These are phyloP conservation scores for Danio rerio DNA, from an alignment of 2,113 vertebrate genomes.

Conservation along the genomic window DNA sequence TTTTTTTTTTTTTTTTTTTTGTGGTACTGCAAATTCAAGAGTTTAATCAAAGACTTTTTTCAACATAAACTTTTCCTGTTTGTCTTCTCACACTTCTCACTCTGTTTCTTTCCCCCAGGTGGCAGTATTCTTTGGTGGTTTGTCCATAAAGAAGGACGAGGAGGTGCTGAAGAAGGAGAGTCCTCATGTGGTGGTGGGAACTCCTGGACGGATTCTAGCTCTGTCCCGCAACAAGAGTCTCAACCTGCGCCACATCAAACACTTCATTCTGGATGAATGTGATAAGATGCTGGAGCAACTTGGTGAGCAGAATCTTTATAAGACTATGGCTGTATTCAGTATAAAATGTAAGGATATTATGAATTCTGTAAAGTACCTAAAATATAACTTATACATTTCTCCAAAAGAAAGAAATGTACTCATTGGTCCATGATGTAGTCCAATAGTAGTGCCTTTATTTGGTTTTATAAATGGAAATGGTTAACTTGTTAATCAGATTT, in stretches of 20 bases:
- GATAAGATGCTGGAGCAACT: conserved; percentile 89
- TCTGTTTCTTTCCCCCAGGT: conserved; percentile 68
- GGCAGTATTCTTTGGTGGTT: conserved; percentile 84
- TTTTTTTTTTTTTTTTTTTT: neutral
- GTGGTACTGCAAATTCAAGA: neutral
- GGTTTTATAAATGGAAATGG: no score
- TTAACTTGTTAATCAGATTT: no score
- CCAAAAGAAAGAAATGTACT: no score
- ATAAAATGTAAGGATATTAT: neutral
- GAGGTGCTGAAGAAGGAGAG: conserved; percentile 84
- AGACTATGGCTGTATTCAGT: neutral
- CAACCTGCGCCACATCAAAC: conserved; percentile 86
- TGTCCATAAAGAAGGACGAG: conserved; percentile 86
- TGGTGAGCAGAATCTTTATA: conserved; percentile 68
- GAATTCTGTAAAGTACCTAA: no score
- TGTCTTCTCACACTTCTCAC: no score
- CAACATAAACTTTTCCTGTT: neutral
- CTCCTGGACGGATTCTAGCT: conserved; percentile 82
- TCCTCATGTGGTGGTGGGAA: conserved; percentile 84
- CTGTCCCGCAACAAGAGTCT: conserved; percentile 84
- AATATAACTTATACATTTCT: no score
- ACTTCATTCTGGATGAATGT: conserved; percentile 87
- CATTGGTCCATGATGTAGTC: no score
- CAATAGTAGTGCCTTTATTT: no score
- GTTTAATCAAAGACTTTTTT: neutral